Evolutionary conservation across 2,888 invertebrate genomes (phyloP), one percentile per base, ranked within the genome.

Genomic region (Thumatha senex): DNA sequence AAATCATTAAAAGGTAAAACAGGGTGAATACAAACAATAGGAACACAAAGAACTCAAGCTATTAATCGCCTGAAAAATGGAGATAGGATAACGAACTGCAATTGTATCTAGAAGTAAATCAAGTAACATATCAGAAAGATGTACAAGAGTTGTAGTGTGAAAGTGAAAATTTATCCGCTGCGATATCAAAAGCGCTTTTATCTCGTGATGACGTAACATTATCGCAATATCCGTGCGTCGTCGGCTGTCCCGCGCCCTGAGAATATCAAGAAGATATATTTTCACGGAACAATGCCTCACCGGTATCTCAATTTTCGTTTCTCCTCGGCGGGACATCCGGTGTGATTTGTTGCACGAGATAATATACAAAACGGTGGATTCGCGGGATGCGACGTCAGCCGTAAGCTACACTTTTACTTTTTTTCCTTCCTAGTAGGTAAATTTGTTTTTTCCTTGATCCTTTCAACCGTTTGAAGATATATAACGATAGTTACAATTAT

Each of bases 221-320:
- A 86, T 87, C 86, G 82, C 86, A 87, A 88, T 88, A 88, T 86
- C 86, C 83, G 78, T 78, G 83, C 82, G 81, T 80, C 81, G 82
- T 72, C 82, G 80, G 77, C 82, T 81, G 86, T 81, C 81, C 82
- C 81, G 81, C 80, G 80, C 82, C 78, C 80, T 75, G 78, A 80
- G 82, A 89, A 89, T 86, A 89, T 86, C 86, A 86, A 86, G 84
- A 83, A 89, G 85, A 88, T 89, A 88, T 88, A 89, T 88, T 88
- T 88, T 84, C 85, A 87, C 86, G 85, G 89, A 89, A 89, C 89
- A 89, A 89, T 89, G 88, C 83, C 83, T 84, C 82, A 75, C 81
- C 82, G 87, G 89, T 89, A 89, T 89, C 89, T 89, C 89, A 89
- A 89, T 89, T 89, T 88, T 89, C 87, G 87, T 89, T 88, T 88